A percentile compares a stretch with the other conserved stretches of the same genome.
Evolutionary conservation across 2,888 invertebrate species (phyloP).

Genomic region (Himalopsyche tibetana): DNA sequence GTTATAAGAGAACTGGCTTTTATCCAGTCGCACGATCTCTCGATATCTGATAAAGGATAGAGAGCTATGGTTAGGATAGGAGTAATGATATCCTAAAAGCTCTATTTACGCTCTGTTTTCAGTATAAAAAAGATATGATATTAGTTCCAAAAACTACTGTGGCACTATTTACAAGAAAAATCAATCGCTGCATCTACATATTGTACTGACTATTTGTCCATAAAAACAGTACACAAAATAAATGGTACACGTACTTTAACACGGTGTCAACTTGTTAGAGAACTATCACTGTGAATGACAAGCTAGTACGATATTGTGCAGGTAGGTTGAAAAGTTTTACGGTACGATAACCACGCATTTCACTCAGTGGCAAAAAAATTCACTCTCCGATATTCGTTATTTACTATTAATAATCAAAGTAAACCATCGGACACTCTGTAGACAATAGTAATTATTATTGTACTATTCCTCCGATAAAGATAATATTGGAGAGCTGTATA

Average conservation of each 20-base stretch:
- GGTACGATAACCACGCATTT: not conserved
- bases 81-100: no score
- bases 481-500: not conserved
- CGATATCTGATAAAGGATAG: no score
- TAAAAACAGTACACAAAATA: no score
- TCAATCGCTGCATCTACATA: no score
- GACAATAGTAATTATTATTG: conserved; percentile 1
- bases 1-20: no score
- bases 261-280: conserved; percentile 8
- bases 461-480: not conserved
- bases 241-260: not conserved
- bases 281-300: not conserved
- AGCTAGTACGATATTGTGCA: not conserved
- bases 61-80: no score
- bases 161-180: no score
- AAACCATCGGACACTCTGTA: not conserved
- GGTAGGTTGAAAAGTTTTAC: conserved; percentile 2
- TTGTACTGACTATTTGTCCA: no score
- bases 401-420: conserved; percentile 12
- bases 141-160: no score
- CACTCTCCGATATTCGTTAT: not conserved
- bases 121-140: no score
- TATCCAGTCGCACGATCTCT: no score
- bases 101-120: no score
- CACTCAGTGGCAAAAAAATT: not conserved